phyloP scores from a whole-genome alignment of 2,888 invertebrate genomes.

The Caenorhabditis doughertyi region DNA sequence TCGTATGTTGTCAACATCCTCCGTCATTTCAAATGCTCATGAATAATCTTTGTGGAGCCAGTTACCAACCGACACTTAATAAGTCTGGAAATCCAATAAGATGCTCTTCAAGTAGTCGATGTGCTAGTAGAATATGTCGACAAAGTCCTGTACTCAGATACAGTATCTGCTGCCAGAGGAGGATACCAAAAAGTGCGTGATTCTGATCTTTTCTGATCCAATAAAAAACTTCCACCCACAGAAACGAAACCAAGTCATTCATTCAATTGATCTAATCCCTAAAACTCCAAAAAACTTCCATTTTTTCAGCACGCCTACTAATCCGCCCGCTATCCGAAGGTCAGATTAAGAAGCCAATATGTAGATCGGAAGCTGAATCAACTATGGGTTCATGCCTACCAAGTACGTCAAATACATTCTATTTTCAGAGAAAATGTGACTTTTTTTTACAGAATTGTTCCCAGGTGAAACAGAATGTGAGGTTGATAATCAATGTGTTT shows the following conservation, averaged over 20 bases:
- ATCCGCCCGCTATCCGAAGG: conserved; percentile 41
- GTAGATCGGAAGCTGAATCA: conserved; percentile 35
- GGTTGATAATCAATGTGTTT: conserved; percentile 66
- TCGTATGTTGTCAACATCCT: conserved; percentile 65
- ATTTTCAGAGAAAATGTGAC: conserved; percentile 1
- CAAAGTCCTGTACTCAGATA: conserved; percentile 70
- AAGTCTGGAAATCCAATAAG: conserved; percentile 71
- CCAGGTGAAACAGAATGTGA: conserved; percentile 73
- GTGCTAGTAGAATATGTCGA: conserved; percentile 71
- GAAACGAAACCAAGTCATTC: background rate
- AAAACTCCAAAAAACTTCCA: background rate
- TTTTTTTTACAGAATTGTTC: conserved; percentile 55
- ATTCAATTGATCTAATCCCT: background rate
- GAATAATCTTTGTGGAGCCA: conserved; percentile 61
- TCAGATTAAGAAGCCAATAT: conserved; percentile 45
- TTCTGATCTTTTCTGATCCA: background rate
- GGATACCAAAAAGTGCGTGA: conserved; percentile 25
- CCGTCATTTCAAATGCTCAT: conserved; percentile 60
- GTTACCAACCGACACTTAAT: conserved; percentile 61
- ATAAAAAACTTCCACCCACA: background rate
- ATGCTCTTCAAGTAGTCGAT: conserved; percentile 69
- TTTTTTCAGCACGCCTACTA: conserved; percentile 32
- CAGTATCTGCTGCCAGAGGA: conserved; percentile 73
- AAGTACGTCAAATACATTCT: conserved; percentile 27
- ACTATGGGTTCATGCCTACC: conserved; percentile 42